Conservation (phyloP, 2,113 vertebrate genomes). For the Tor tambroides region DNA sequence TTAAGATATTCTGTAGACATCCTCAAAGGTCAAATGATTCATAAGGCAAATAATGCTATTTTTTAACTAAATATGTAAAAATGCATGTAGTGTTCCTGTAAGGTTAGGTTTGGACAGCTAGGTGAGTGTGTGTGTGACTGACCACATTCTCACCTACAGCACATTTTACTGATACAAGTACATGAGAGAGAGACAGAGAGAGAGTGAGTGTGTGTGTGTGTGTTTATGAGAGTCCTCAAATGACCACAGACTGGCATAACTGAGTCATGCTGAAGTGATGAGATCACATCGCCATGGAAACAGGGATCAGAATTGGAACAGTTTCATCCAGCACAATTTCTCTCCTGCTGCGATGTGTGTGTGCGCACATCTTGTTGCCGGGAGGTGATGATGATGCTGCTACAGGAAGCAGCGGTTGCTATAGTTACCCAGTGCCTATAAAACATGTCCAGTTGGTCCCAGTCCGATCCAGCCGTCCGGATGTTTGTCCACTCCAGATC, state of each 20-base stretch:
- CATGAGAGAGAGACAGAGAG: neutral
- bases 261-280: conserved; percentile 56
- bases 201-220: conserved; percentile 3
- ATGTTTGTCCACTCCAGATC: conserved; percentile 88
- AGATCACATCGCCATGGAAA: conserved; percentile 56
- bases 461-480: conserved; percentile 81
- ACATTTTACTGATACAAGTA: neutral
- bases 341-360: conserved; percentile 21
- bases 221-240: neutral
- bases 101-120: neutral
- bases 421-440: conserved; percentile 94
- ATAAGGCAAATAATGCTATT: neutral
- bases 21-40: neutral
- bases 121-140: neutral
- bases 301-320: conserved; percentile 53
- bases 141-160: conserved; percentile 1
- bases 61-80: neutral
- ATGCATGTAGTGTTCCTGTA: neutral
- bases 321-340: conserved; percentile 42
- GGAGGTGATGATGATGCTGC: conserved; percentile 51
- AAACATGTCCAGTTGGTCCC: conserved; percentile 89
- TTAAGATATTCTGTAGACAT: neutral
- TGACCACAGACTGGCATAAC: conserved; percentile 48
- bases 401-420: conserved; percentile 60
- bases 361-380: conserved; percentile 1